Evolutionary conservation across 2,888 invertebrate species (phyloP).

Genomic region (Ochropacha duplaris): DNA sequence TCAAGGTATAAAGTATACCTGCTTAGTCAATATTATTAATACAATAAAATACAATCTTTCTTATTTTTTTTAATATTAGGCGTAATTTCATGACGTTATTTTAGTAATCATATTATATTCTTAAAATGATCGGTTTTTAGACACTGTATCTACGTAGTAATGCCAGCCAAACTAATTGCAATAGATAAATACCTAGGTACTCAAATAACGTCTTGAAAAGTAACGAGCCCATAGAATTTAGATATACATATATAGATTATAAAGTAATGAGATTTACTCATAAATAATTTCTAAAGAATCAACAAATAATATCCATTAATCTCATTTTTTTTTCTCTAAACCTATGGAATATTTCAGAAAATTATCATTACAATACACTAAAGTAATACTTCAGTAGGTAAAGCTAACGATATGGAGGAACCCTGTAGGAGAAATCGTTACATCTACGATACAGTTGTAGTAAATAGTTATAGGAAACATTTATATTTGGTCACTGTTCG

Average conservation of each 20-base stretch:
- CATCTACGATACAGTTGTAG: conserved; percentile 60
- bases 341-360: conserved; percentile 74
- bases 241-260: background rate
- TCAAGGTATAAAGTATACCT: too few relatives aligned
- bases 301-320: conserved; percentile 44
- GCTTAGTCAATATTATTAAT: background rate
- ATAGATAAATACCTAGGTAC: background rate
- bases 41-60: background rate
- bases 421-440: conserved; percentile 79
- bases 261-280: conserved; percentile 9
- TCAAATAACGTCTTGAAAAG: background rate
- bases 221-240: background rate
- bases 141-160: background rate
- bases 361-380: conserved; percentile 66
- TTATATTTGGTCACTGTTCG: conserved; percentile 70
- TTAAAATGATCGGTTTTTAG: background rate
- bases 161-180: background rate
- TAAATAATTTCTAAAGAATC: conserved; percentile 29
- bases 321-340: conserved; percentile 53
- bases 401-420: conserved; percentile 82
- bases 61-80: background rate
- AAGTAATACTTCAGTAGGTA: conserved; percentile 79
- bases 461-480: conserved; percentile 68
- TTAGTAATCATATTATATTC: background rate
- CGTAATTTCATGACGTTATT: background rate